Conservation (phyloP, 2,113 vertebrate species). For the Caranx melampygus region DNA sequence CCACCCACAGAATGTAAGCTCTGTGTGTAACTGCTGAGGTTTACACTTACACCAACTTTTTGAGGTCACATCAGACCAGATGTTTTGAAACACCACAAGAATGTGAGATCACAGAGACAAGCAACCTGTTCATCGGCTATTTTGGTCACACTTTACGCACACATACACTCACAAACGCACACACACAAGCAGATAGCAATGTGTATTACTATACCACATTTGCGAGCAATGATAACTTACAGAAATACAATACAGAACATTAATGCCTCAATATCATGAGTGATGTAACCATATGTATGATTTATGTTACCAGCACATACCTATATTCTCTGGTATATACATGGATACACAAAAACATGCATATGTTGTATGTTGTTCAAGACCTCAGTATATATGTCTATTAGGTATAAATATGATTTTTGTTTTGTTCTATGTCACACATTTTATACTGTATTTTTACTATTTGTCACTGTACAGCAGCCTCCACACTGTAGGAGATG, state of each 20-base stretch:
- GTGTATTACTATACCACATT: neutral
- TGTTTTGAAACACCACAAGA: conserved; percentile 38
- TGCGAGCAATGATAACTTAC: neutral
- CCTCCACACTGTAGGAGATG: neutral
- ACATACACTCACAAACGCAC: neutral
- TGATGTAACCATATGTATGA: too few species aligned
- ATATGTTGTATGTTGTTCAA: too few species aligned
- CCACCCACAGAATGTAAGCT: conserved; percentile 18
- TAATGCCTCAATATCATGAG: too few species aligned
- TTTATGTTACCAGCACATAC: too few species aligned
- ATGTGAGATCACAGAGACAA: conserved; percentile 20
- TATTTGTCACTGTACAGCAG: too few species aligned
- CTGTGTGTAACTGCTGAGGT: conserved; percentile 28
- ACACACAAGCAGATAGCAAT: neutral
- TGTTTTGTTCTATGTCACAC: too few species aligned
- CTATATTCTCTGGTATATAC: too few species aligned
- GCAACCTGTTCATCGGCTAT: conserved; percentile 25
- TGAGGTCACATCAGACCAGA: conserved; percentile 30
- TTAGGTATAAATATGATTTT: too few species aligned
- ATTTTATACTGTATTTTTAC: neutral
- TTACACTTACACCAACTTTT: conserved; percentile 5
- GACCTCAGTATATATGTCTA: too few species aligned
- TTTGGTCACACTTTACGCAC: neutral
- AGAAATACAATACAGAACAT: too few species aligned
- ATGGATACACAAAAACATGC: too few species aligned